Evolutionary conservation across 2,888 invertebrate genomes (phyloP).

Genomic region (Atrina japonica): DNA sequence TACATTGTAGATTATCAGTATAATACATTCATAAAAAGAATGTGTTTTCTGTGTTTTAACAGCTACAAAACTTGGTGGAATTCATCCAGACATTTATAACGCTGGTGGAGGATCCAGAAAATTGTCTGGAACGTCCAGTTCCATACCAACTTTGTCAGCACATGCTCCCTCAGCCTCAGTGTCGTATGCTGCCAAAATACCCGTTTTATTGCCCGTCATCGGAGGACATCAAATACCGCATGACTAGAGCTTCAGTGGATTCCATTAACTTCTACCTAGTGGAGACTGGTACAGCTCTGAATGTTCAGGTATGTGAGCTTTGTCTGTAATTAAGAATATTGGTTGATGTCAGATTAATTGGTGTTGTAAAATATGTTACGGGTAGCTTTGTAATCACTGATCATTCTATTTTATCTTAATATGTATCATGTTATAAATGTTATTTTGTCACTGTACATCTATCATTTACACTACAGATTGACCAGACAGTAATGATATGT

Average conservation of each 20-base stretch:
- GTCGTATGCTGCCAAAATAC: slow-evolving; percentile 82
- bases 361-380: too few relatives aligned
- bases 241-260: slow-evolving; percentile 86
- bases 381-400: too few relatives aligned
- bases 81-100: slow-evolving; percentile 94
- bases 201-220: slow-evolving; percentile 88
- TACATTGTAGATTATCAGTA: too few relatives aligned
- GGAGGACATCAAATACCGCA: slow-evolving; percentile 94
- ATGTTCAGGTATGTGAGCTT: slow-evolving; percentile 91
- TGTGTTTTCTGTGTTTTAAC: too few relatives aligned
- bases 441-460: too few relatives aligned
- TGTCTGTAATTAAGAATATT: too few relatives aligned
- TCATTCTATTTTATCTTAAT: too few relatives aligned
- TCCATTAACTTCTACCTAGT: slow-evolving; percentile 92
- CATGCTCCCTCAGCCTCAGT: slow-evolving; percentile 84
- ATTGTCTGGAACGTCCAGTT: slow-evolving; percentile 91
- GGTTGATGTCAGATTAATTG: too few relatives aligned
- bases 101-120: slow-evolving; percentile 93
- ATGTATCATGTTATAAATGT: too few relatives aligned
- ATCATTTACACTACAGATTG: too few relatives aligned
- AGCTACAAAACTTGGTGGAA: slow-evolving; percentile 91
- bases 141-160: slow-evolving; percentile 83
- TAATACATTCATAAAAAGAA: too few relatives aligned
- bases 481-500: too few relatives aligned
- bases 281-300: slow-evolving; percentile 92